A percentile compares a stretch with the other conserved stretches of the same genome.
Conservation (phyloP, 2,113 vertebrate species). For the Strigops habroptila region DNA sequence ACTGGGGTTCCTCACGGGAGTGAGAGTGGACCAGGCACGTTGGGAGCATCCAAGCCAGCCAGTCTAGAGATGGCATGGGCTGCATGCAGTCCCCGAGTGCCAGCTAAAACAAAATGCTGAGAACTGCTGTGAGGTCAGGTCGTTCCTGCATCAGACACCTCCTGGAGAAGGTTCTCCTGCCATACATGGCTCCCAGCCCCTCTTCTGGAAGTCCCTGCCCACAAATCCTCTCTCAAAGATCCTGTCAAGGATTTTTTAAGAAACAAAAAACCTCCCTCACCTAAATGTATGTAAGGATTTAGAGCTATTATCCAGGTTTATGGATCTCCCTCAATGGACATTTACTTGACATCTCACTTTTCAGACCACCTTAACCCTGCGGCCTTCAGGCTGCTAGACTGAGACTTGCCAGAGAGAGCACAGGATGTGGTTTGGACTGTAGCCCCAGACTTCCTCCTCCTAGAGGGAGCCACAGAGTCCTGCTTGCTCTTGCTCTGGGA, state of each 20-base stretch:
- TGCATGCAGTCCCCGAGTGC: background rate
- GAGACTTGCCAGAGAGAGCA: background rate
- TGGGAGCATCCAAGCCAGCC: background rate
- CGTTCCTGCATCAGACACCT: background rate
- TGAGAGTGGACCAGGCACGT: background rate
- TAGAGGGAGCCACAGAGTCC: background rate
- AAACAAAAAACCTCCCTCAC: background rate
- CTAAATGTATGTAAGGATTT: background rate
- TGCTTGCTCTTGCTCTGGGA: background rate
- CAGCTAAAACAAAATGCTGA: background rate
- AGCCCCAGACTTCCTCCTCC: background rate
- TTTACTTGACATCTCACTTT: background rate
- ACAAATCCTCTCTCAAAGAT: background rate
- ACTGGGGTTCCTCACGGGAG: background rate
- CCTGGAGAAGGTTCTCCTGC: background rate
- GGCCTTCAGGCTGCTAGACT: background rate
- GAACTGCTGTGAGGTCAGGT: background rate
- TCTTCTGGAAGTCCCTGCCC: background rate
- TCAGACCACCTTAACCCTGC: background rate
- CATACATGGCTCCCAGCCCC: rapidly evolving
- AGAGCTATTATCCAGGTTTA: background rate
- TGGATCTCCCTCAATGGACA: background rate
- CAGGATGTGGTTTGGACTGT: rapidly evolving
- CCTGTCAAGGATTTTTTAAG: background rate
- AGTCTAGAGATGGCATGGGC: rapidly evolving